A percentile compares a stretch with the other conserved stretches of the same genome.
Evolutionary conservation across 2,888 invertebrate species (phyloP).

Genomic region (Epirrita christyi): DNA sequence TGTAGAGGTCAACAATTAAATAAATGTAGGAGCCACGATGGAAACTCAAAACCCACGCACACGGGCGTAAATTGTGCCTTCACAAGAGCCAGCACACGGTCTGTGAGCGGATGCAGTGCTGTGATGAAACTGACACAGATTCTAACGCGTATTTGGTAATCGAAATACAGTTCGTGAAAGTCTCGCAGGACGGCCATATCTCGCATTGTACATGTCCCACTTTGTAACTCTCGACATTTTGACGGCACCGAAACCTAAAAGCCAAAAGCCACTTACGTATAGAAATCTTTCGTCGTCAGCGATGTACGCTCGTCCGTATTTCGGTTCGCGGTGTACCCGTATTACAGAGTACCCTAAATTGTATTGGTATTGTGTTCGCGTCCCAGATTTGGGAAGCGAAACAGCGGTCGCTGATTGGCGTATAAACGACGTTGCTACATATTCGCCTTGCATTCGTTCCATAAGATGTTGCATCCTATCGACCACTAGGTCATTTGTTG

Average conservation of each 20-base stretch:
- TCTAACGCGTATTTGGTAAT: constrained; percentile 84
- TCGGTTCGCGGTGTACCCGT: constrained; percentile 54
- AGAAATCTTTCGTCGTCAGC: constrained; percentile 69
- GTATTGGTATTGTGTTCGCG: constrained; percentile 62
- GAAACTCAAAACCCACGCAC: constrained; percentile 43
- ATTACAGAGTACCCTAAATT: constrained; percentile 37
- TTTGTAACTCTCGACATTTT: constrained; percentile 73
- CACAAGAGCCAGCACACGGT: constrained; percentile 63
- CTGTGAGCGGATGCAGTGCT: constrained; percentile 75
- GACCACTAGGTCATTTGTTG: constrained; percentile 72
- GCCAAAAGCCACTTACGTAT: constrained; percentile 61
- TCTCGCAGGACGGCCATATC: constrained; percentile 79
- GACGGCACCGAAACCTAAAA: constrained; percentile 79
- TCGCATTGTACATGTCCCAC: constrained; percentile 77
- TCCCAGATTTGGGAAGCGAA: constrained; percentile 78
- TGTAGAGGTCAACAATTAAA: constrained; percentile 20
- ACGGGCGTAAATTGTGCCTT: constrained; percentile 50
- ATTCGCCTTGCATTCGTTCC: constrained; percentile 80
- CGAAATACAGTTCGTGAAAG: constrained; percentile 82
- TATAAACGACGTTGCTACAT: constrained; percentile 76
- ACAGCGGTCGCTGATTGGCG: constrained; percentile 77
- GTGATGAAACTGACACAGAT: constrained; percentile 85
- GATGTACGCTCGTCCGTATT: constrained; percentile 48
- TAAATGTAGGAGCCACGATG: constrained; percentile 28
- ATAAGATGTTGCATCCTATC: constrained; percentile 76